Evolutionary conservation across 2,888 invertebrate genomes (phyloP), one percentile per base, ranked within the genome.

Genomic region (Catocala fraxini): DNA sequence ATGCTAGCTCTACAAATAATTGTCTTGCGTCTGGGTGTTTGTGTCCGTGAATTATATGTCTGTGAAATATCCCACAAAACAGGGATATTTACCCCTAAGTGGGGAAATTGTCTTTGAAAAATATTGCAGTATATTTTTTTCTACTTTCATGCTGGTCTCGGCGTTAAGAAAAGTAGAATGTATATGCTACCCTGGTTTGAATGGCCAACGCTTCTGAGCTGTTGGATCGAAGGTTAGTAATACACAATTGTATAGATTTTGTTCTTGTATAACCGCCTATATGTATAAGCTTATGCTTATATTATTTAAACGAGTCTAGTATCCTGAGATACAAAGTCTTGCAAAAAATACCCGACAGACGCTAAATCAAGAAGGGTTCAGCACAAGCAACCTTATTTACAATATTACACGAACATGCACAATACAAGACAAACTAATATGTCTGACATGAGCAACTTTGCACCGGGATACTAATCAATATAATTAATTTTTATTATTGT

Each of bases 151-250:
- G 63, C 63, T 56, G 56, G 48, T 42, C 56, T 41, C 25, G 63
- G 53, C 58, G 63, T 58, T 63, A 63, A 63, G 63, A 58, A 59
- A 54, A 54, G n/a, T 59, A 63, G 34, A 63, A 63, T 63, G 63
- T 63, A 63, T 63, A 63, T 63, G 63, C 63, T 63, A 55, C 63
- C 63, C 43, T 63, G 63, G 63, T 63, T 63, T 39, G 63, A 63
- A 63, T 63, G 63, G 63, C 63, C 63, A 51, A 51, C 54, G 35
- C 55, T 63, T 39, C 55, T 54, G 42, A 63, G 63, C 63, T 56
- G 58, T 59, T 63, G 63, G 63, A 63, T 15, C 42, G 51, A 59
- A 63, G 63, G 63, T 63, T 58, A 63, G 63, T 63, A 55, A 41
- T 43, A 39, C 25, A 12, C n/a, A 9, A 47, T 48, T 57, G 46